A percentile compares a stretch with the other conserved stretches of the same genome.
phyloP scores from a whole-genome alignment of 2,888 invertebrate genomes.

The Tiliacea citrago region DNA sequence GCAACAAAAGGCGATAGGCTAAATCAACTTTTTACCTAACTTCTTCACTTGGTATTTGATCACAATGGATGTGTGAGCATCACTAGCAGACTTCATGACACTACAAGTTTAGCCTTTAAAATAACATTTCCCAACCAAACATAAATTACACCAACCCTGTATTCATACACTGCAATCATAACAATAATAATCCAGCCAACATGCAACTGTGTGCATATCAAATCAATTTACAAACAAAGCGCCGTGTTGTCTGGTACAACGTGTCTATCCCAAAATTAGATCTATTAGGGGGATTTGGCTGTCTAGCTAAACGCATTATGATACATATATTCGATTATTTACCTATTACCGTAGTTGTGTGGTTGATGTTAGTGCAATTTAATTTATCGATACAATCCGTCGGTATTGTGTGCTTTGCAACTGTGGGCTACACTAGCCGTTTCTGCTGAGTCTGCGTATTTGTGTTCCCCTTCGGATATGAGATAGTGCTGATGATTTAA shows the following conservation, averaged over 20 bases:
- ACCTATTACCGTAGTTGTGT: conserved; percentile 75
- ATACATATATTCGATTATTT: conserved; percentile 81
- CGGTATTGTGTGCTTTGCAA: conserved; percentile 68
- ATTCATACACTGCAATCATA: conserved; percentile 43
- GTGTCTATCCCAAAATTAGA: conserved; percentile 77
- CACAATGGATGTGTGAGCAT: no score
- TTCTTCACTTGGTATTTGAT: background rate
- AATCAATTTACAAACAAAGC: conserved; percentile 66
- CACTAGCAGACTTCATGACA: conserved; percentile 4
- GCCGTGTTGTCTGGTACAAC: conserved; percentile 60
- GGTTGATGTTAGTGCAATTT: conserved; percentile 81
- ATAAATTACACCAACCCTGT: conserved; percentile 23
- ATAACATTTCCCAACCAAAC: conserved; percentile 7
- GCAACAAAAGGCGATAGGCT: background rate
- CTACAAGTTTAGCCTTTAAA: background rate
- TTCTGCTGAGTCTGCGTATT: conserved; percentile 71
- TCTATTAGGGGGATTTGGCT: conserved; percentile 72
- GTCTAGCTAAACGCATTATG: conserved; percentile 63
- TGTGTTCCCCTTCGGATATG: conserved; percentile 74
- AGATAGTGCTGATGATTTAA: conserved; percentile 76
- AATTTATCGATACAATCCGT: conserved; percentile 78
- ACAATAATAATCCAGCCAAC: conserved; percentile 51
- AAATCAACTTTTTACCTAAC: background rate
- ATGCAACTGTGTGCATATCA: conserved; percentile 61
- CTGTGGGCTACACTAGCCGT: conserved; percentile 46